Evolutionary conservation across 1,140 invertebrate species (phyloP), one percentile per base, ranked within the genome.

Genomic region (Drosophila yakuba): DNA sequence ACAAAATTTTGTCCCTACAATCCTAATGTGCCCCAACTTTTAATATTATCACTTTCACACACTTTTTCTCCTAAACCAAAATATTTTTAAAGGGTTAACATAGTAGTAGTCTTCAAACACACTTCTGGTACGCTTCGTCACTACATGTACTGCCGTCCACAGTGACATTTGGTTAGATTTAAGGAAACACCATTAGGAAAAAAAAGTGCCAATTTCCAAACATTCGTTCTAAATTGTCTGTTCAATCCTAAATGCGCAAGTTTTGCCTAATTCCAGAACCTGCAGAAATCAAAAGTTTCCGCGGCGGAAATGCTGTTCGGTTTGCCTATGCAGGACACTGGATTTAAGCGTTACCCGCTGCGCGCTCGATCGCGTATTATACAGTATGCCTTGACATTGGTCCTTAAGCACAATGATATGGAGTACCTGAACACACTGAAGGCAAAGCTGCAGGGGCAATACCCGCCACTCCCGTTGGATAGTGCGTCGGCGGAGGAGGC

Each of bases 261-360:
- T 23, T 17, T 51, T 39, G 23, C 28, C 20, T 38, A n/a, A n/a
- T 20, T 58, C 7, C 36, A 96, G 95, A 95, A 94, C 93, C 91
- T 95, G 48, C 95, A 96, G 91, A 96, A 96, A 93, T 95, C 96
- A 44, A 96, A 97, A 93, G 95, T 95, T 23, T 97, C 96, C 55
- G 93, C 96, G n/a, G 95, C 96, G 20, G 98, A 99, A 93, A 95
- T 99, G 93, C 93, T 98, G 4, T 98, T 99, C 93, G 98, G 98
- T 14, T 95, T 99, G 93, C 96, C 96, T 55, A 94, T 98, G 82
- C 95, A 96, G 83, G 97, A 98, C 90, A 97, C 97, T 1, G 98
- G 97, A 6, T 94, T 99, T 56, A 97, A 97, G 90, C 93, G 96
- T 54, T 97, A 98, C 93, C 97, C 97, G 4, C 93, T 97, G 28